Base-by-base conservation (phyloP, 2,113 vertebrate species). In the Motacilla tschutschensis region DNA sequence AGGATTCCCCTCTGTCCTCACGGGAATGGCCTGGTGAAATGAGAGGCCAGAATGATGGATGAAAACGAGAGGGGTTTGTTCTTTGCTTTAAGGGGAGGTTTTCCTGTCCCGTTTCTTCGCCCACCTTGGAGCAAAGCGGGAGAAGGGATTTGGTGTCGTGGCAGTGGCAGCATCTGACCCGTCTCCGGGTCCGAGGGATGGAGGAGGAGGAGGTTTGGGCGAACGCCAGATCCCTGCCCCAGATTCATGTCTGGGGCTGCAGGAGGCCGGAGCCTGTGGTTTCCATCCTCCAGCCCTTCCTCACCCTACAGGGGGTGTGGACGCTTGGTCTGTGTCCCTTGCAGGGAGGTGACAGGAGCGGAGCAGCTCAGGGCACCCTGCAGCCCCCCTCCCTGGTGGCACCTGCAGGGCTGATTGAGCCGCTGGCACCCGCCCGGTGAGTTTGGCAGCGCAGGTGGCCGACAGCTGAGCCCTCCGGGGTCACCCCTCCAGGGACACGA, bases 21-120 rank as follows among this genome's bases (percentile, higher is more conserved):
- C 12, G 53, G 64, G 69, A 38, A 58, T 0, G 35, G 89, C 84
- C 74, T 78, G 84, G 73, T 0, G 8, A 22, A 63, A 43, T 8
- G 9, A 33, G 51, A n/a, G 80, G 15, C 38, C 3, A 5, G 40
- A 14, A 51, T 18, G 9, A 12, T 19, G 19, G 18, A 14, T 22
- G 35, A n/a, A 20, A n/a, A 17, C 0, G 0, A 48, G 0, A 40
- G 65, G 71, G 18, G 14, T 38, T 51, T 35, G 16, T 2, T 28
- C 51, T 18, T 26, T 48, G 31, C 1, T 47, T 5, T 1, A 6
- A 18, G 10, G 29, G 25, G 44, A 18, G 70, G 14, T 13, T 75
- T 88, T 78, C 15, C 53, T 26, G 10, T 17, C 14, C 33, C 18
- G 0, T 35, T 35, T 55, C 47, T 44, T 69, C 0, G 6, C 62